Evolutionary conservation across 1,140 invertebrate species (phyloP).

Genomic region (Bombus turneri): DNA sequence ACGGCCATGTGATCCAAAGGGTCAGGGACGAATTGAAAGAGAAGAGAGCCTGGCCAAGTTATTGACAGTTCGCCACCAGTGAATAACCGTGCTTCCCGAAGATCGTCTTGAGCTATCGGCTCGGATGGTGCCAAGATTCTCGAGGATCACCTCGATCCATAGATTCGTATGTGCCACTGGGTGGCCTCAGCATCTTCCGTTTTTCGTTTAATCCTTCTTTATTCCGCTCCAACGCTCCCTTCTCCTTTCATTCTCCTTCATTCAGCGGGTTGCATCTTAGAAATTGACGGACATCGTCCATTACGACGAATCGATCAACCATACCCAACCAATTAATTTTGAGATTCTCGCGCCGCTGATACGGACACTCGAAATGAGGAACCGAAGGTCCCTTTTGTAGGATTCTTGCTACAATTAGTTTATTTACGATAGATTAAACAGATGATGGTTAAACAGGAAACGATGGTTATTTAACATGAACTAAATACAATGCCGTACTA

Average conservation of each 20-base stretch:
- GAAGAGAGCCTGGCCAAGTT: slow-evolving; percentile 51
- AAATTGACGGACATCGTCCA: slow-evolving; percentile 56
- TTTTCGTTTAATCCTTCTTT: slow-evolving; percentile 11
- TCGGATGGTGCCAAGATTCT: slow-evolving; percentile 37
- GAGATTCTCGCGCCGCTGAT: background rate
- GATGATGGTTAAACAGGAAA: too few species aligned
- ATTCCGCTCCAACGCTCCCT: background rate
- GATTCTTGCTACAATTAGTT: too few species aligned
- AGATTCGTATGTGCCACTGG: slow-evolving; percentile 12
- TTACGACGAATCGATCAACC: slow-evolving; percentile 10
- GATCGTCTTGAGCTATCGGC: slow-evolving; percentile 21
- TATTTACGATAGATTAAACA: too few species aligned
- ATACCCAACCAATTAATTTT: slow-evolving; percentile 26
- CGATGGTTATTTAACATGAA: too few species aligned
- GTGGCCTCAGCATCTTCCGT: background rate
- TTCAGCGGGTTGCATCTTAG: slow-evolving; percentile 17
- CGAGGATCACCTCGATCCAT: slow-evolving; percentile 28
- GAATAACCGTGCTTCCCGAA: slow-evolving; percentile 62
- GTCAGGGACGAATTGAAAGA: slow-evolving; percentile 32
- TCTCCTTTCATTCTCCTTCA: background rate
- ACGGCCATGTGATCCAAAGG: slow-evolving; percentile 52
- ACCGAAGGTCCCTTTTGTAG: background rate
- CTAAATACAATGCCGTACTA: too few species aligned
- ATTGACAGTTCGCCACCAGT: slow-evolving; percentile 58
- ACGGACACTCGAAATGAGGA: background rate